Base-by-base conservation (phyloP, 2,797 vertebrate genomes). In the Merluccius polli region DNA sequence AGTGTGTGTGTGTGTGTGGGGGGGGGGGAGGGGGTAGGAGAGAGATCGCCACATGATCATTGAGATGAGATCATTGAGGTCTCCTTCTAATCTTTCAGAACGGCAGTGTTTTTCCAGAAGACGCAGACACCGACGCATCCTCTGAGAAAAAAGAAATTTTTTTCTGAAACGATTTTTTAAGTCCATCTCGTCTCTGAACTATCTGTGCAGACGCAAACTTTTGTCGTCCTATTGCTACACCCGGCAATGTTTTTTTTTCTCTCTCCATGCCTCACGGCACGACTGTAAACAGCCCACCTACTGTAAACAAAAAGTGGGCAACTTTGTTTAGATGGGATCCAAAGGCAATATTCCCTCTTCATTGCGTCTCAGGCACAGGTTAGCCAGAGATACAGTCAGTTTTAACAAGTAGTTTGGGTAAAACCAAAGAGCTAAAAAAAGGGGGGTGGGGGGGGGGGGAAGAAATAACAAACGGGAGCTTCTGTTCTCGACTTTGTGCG, bases 401-500 rank as follows among this genome's bases (percentile, higher is more conserved):
- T 36, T 30, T 29, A 63, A 82, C 35, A 80, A 13, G 75, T n/a
- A 81, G 73, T 44, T 35, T 21, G 33, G 79, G 71, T 73, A 79
- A 75, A 71, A 77, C 74, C 59, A 76, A 71, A 67, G 12, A 65
- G 13, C 24, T 67, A 27, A 75, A 77, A 82, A 52, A n/a, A n/a
- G n/a, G n/a, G n/a, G n/a, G n/a, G n/a, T n/a, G n/a, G n/a, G n/a
- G n/a, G n/a, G 72, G 31, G n/a, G 79, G 33, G 10, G 21, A 65
- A 65, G 29, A 12, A 67, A 67, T 67, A 67, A 67, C 24, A 83
- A 52, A 73, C 75, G 70, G 48, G 74, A 30, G 77, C 74, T 52
- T 70, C 75, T 38, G 81, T 77, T 77, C 88, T 81, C 68, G 79
- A 79, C 81, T 88, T 86, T 77, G 84, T 67, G 63, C 10, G 80